Conservation (phyloP, 2,888 invertebrate genomes). For the Oscheius sp. region DNA sequence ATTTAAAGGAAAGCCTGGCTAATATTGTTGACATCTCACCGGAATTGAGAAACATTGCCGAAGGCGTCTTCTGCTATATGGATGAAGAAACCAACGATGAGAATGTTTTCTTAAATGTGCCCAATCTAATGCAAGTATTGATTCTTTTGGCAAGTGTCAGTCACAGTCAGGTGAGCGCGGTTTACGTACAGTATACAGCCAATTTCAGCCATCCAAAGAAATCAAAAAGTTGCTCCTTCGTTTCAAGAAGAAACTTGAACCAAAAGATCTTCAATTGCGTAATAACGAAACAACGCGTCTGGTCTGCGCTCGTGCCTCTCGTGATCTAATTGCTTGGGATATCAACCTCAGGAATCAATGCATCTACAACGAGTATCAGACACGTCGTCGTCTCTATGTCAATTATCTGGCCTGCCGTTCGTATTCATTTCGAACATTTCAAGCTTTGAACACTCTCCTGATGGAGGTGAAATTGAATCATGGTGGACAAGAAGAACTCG, state of each 20-base stretch:
- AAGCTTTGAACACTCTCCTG: constrained; percentile 13
- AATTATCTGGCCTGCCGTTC: constrained; percentile 8
- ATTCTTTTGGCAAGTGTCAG: constrained; percentile 12
- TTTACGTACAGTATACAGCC: not conserved
- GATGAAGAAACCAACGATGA: not conserved
- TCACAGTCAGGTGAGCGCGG: not conserved
- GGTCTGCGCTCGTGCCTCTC: constrained; percentile 5
- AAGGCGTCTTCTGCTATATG: constrained; percentile 7
- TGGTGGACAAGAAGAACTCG: not conserved
- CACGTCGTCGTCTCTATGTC: constrained; percentile 15
- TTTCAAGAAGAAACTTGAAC: not conserved
- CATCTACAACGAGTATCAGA: constrained; percentile 23
- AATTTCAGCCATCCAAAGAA: constrained; percentile 1
- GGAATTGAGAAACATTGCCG: not conserved
- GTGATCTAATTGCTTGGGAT: constrained; percentile 24
- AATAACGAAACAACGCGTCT: constrained; percentile 1
- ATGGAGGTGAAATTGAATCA: constrained; percentile 7
- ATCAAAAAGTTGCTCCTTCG: constrained; percentile 13
- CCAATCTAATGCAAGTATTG: not conserved
- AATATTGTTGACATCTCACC: not conserved
- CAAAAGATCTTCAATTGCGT: not conserved
- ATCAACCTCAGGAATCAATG: not conserved
- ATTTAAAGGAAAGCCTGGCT: not conserved
- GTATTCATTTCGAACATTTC: constrained; percentile 6
- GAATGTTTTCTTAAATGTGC: constrained; percentile 23